These are phyloP conservation scores for Lottia gigantea DNA, from an alignment of 2,888 invertebrate species.

Conservation along the genomic window DNA sequence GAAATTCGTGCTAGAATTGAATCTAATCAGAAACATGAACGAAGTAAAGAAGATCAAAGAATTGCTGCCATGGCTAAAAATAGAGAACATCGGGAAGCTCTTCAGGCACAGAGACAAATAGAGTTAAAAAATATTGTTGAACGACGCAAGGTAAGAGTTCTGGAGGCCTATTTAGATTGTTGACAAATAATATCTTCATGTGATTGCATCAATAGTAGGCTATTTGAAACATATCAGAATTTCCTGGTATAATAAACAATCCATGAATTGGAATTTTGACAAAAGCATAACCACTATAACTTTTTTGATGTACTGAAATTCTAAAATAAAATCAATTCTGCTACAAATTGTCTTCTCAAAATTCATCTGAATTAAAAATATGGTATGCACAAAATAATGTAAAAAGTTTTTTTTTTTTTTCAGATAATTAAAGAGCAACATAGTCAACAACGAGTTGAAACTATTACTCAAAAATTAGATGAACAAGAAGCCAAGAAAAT, in stretches of 20 bases:
- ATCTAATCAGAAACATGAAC: constrained; percentile 41
- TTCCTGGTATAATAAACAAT: too few relatives aligned
- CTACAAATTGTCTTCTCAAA: too few relatives aligned
- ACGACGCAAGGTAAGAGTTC: constrained; percentile 35
- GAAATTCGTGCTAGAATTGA: constrained; percentile 45
- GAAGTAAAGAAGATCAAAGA: constrained; percentile 43
- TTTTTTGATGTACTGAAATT: too few relatives aligned
- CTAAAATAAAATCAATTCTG: too few relatives aligned
- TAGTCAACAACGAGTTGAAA: constrained; percentile 45
- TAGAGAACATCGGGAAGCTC: constrained; percentile 48
- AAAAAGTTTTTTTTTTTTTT: constrained; percentile 7
- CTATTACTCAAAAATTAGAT: constrained; percentile 39
- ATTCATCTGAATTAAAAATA: too few relatives aligned
- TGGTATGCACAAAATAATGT: too few relatives aligned
- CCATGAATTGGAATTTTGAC: too few relatives aligned
- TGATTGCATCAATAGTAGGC: too few relatives aligned
- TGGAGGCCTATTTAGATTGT: too few relatives aligned
- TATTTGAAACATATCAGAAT: too few relatives aligned
- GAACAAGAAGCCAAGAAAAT: constrained; percentile 40
- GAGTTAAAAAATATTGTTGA: constrained; percentile 35
- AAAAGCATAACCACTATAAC: too few relatives aligned
- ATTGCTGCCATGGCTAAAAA: constrained; percentile 45
- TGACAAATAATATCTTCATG: too few relatives aligned
- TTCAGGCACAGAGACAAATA: constrained; percentile 33
- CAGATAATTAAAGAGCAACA: constrained; percentile 50